These are phyloP conservation scores for Pantherophis alleghaniensis DNA, from an alignment of 2,797 vertebrate genomes.

Conservation along the genomic window DNA sequence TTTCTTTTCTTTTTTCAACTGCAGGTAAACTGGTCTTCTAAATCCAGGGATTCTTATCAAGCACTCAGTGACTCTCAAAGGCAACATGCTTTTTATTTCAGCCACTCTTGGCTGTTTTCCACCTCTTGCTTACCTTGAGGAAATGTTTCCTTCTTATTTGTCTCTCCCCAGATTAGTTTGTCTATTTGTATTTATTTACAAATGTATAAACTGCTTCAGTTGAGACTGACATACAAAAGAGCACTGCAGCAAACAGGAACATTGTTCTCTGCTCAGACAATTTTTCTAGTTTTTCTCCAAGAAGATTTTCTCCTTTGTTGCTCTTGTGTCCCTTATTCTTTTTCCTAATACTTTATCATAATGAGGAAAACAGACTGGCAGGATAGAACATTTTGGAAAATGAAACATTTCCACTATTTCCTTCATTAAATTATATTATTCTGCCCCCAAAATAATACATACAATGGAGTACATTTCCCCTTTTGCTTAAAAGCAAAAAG, in stretches of 20 bases:
- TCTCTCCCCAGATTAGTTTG: not conserved
- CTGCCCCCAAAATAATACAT: not conserved
- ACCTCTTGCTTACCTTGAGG: not conserved
- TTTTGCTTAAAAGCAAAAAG: not conserved
- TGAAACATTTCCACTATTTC: conserved; percentile 8
- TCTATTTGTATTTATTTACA: not conserved
- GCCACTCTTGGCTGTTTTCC: not conserved
- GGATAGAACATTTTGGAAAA: not conserved
- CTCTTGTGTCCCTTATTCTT: not conserved
- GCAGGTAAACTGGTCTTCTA: not conserved
- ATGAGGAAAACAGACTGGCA: not conserved
- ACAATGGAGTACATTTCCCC: not conserved
- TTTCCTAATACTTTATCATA: not conserved
- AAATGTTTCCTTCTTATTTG: not conserved
- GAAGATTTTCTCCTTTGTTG: not conserved
- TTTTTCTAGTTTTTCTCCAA: not conserved
- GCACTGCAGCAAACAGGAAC: not conserved
- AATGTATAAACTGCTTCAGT: not conserved
- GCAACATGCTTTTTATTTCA: not conserved
- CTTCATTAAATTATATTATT: not conserved
- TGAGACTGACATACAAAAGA: not conserved
- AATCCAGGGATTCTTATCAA: not conserved
- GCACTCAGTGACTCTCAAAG: not conserved
- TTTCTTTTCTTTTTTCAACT: not conserved
- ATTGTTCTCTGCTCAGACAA: not conserved